phyloP scores from a whole-genome alignment of 1,140 invertebrate species.

The Scaptomyza graminum region DNA sequence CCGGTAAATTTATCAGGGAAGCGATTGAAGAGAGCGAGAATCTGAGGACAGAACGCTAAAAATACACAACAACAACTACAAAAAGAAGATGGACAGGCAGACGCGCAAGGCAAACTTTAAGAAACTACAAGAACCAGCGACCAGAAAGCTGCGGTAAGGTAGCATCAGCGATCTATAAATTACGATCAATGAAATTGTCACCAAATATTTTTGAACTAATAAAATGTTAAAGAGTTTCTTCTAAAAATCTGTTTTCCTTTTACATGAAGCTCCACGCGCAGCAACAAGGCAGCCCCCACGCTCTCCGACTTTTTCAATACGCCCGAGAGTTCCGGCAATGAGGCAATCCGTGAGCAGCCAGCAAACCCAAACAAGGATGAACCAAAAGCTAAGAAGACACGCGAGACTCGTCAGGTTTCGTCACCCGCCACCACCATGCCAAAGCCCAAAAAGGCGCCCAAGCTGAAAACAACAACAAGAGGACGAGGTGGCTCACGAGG shows the following conservation, averaged over 20 bases:
- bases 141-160: slow-evolving; percentile 55
- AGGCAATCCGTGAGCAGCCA: slow-evolving; percentile 1
- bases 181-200: neutral
- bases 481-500: slow-evolving; percentile 18
- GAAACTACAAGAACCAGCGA: slow-evolving; percentile 60
- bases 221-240: slow-evolving; percentile 50
- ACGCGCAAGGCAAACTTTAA: slow-evolving; percentile 70
- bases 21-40: slow-evolving; percentile 60
- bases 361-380: neutral
- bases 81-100: slow-evolving; percentile 60
- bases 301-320: slow-evolving; percentile 48
- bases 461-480: slow-evolving; percentile 40
- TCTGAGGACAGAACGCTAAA: slow-evolving; percentile 46
- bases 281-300: slow-evolving; percentile 19
- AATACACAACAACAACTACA: neutral
- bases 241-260: slow-evolving; percentile 29
- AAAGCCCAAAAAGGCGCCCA: slow-evolving; percentile 71
- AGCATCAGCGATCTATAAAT: slow-evolving; percentile 20
- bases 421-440: slow-evolving; percentile 30
- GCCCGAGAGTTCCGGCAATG: slow-evolving; percentile 15
- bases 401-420: slow-evolving; percentile 51
- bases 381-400: slow-evolving; percentile 46
- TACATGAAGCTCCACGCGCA: slow-evolving; percentile 52
- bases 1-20: slow-evolving; percentile 51
- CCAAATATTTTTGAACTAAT: slow-evolving; percentile 39